phyloP scores from a whole-genome alignment of 2,113 vertebrate species.

The Abramis brama region DNA sequence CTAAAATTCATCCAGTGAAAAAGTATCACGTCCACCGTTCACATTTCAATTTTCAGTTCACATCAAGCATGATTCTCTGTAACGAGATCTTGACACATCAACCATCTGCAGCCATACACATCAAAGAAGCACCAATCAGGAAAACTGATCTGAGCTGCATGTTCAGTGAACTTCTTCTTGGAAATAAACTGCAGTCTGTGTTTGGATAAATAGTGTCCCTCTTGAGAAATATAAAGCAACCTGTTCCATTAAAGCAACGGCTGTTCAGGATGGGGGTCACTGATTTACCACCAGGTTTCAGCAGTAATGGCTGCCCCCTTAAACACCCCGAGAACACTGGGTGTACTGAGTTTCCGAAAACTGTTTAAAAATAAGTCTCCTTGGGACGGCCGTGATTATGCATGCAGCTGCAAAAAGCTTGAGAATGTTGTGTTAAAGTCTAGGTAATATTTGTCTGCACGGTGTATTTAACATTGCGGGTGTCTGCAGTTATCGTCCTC shows the following conservation, averaged over 20 bases:
- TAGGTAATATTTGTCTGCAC: conserved; percentile 37
- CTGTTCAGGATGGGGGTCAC: neutral
- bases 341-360: neutral
- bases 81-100: neutral
- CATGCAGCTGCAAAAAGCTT: neutral
- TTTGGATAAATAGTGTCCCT: conserved; percentile 1
- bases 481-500: conserved; percentile 1
- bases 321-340: neutral
- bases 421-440: conserved; percentile 2
- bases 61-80: neutral
- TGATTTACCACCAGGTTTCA: neutral
- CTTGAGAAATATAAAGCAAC: conserved; percentile 3
- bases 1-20: neutral
- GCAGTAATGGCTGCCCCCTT: neutral
- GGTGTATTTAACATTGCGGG: conserved; percentile 13
- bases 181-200: neutral
- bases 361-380: neutral
- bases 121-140: neutral
- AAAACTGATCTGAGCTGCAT: neutral
- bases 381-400: neutral
- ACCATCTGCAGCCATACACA: neutral
- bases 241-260: conserved; percentile 27
- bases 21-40: neutral
- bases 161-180: neutral
- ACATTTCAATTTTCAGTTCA: neutral